Evolutionary conservation across 1,140 invertebrate species (phyloP).

Genomic region (Caerostris darwini): DNA sequence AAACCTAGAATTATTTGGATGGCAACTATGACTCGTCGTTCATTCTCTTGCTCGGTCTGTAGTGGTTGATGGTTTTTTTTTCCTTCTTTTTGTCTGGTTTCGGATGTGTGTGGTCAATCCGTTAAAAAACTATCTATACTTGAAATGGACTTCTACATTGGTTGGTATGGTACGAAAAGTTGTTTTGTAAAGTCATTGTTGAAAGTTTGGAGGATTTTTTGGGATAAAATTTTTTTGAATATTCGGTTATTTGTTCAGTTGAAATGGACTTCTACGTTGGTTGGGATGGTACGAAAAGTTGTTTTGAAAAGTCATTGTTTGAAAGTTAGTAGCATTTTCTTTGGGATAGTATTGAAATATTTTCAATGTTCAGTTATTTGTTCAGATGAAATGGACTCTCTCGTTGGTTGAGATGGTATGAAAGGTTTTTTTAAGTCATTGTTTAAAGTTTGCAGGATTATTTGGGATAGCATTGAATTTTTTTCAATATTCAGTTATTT

Average conservation of each 20-base stretch:
- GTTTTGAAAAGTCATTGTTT: background rate
- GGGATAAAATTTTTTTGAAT: background rate
- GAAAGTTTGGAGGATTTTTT: too few relatives aligned
- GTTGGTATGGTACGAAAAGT: background rate
- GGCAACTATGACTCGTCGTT: slow-evolving; percentile 48
- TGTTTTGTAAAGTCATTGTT: background rate
- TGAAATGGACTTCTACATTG: background rate
- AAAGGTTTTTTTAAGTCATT: background rate
- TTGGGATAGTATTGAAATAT: too few relatives aligned
- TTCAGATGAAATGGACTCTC: background rate
- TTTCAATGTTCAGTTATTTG: background rate
- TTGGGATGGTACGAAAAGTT: background rate
- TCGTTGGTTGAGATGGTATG: background rate
- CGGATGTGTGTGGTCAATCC: slow-evolving; percentile 26
- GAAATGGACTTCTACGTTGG: background rate
- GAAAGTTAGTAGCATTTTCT: too few relatives aligned
- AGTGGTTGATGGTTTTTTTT: background rate
- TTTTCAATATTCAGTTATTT: too few relatives aligned
- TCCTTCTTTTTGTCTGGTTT: background rate
- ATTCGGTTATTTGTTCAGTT: background rate
- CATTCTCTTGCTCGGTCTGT: background rate
- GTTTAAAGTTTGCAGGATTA: too few relatives aligned
- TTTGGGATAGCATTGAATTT: too few relatives aligned
- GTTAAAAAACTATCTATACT: background rate
- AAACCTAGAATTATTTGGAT: slow-evolving; percentile 69